Percentiles rank a stretch among this genome's conserved stretches.
Conservation (phyloP, 2,888 invertebrate genomes). For the Pachymerium ferrugineum region DNA sequence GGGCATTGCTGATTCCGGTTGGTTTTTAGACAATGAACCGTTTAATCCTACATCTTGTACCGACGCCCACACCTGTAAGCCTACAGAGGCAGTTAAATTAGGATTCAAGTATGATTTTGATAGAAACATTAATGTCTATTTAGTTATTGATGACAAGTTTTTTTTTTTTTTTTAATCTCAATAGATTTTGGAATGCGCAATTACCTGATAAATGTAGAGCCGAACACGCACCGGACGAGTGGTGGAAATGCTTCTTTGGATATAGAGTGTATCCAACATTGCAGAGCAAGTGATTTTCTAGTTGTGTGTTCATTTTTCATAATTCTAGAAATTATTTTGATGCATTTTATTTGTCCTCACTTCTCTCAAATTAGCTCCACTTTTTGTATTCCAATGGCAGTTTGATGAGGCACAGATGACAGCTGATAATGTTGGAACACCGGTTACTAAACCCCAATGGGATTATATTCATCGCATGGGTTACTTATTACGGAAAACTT, state of each 20-base stretch:
- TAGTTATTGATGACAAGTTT: not conserved
- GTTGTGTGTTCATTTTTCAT: not conserved
- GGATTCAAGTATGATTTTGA: conserved; percentile 58
- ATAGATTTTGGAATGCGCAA: conserved; percentile 67
- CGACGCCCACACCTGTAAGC: conserved; percentile 55
- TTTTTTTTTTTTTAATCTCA: conserved; percentile 1
- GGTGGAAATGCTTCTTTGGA: conserved; percentile 90
- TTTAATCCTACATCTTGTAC: conserved; percentile 53
- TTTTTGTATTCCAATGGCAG: conserved; percentile 91
- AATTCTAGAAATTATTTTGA: not conserved
- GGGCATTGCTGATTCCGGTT: conserved; percentile 87
- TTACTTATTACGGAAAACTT: conserved; percentile 70
- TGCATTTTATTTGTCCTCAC: not conserved
- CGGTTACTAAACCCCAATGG: conserved; percentile 85
- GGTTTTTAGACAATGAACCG: conserved; percentile 84
- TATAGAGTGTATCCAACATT: conserved; percentile 79
- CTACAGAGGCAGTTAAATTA: conserved; percentile 62
- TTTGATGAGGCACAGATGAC: conserved; percentile 93
- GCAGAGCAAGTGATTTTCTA: conserved; percentile 56
- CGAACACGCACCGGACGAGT: conserved; percentile 62
- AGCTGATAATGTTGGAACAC: conserved; percentile 84
- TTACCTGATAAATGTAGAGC: conserved; percentile 68
- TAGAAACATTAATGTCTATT: too few species aligned
- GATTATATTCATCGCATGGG: conserved; percentile 88
- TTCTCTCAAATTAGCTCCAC: conserved; percentile 58